phyloP scores from a whole-genome alignment of 2,888 invertebrate genomes.

The Melipona bicolor region DNA sequence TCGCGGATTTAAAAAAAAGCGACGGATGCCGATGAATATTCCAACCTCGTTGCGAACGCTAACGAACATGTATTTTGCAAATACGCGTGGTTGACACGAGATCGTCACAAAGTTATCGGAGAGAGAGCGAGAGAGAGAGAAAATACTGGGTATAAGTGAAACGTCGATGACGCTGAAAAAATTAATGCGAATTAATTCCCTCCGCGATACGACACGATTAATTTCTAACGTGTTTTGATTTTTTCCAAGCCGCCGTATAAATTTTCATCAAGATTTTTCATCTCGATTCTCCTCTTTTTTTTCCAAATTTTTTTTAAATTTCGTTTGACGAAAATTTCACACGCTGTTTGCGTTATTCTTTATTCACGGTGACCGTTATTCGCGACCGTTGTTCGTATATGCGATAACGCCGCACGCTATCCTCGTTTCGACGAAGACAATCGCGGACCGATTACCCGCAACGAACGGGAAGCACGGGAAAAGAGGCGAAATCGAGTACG shows the following conservation, averaged over 20 bases:
- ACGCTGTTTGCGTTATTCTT: conserved; percentile 19
- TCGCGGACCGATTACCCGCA: not conserved
- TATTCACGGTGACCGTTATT: not conserved
- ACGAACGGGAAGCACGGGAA: not conserved
- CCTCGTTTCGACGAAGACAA: conserved; percentile 2
- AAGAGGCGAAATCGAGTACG: not conserved
- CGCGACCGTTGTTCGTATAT: not conserved
- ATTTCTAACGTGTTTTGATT: conserved; percentile 18
- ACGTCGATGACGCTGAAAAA: conserved; percentile 7
- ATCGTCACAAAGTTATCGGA: not conserved
- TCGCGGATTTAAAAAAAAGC: not conserved
- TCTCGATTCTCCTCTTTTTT: not conserved
- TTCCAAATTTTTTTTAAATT: too few relatives aligned
- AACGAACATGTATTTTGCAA: not conserved
- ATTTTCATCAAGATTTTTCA: not conserved
- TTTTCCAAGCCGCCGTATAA: not conserved
- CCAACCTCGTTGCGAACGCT: not conserved
- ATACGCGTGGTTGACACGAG: not conserved
- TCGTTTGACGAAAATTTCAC: conserved; percentile 1
- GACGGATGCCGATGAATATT: not conserved
- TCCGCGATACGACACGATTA: conserved; percentile 12
- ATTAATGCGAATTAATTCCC: conserved; percentile 27
- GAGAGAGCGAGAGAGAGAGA: too few relatives aligned
- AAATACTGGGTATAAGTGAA: not conserved
- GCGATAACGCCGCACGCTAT: not conserved